Base-by-base conservation (phyloP, 2,888 invertebrate species). In the Pyrochroa serraticornis region DNA sequence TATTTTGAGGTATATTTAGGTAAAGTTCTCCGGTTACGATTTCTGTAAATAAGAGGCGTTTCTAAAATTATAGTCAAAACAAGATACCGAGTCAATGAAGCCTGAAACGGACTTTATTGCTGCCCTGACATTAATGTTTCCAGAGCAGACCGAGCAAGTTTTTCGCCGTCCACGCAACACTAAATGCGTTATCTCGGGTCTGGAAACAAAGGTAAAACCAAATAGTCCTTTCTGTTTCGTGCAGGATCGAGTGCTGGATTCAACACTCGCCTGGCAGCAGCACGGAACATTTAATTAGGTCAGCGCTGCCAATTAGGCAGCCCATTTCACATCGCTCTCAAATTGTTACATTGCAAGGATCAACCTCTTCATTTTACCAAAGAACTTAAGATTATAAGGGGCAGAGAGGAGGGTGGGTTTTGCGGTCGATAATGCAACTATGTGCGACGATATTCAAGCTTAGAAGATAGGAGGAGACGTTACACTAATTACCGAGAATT, bases 221-320 rank as follows among this genome's bases (percentile, higher is more conserved):
- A 56, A 56, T 56, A 57, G 57, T 38, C 38, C 52, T 50, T 56
- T 46, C 44, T 46, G 52, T 13, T n/a, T 42, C 42, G 9, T 14
- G 47, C 14, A 47, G 30, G 36, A 47, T 52, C 13, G 52, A 52
- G 52, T 49, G 50, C 14, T 37, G 38, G 51, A 51, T 55, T 49
- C 51, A 44, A 51, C 60, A 60, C 47, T 52, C 47, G 13, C 35
- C 39, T 41, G 6, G 49, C 37, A 62, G 58, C 59, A 58, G 48
- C 56, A 56, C 50, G 59, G 57, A 54, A 63, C 62, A 67, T 66
- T 66, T 68, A 68, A 68, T 68, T 68, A 65, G 67, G 68, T 65
- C 66, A 63, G 56, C 63, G 54, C 42, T 62, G 64, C 66, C 70
- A 70, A 71, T 71, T 71, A 70, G 60, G 60, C 63, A 60, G 64